Evolutionary conservation across 2,888 invertebrate genomes (phyloP).

Genomic region (Nezara viridula): DNA sequence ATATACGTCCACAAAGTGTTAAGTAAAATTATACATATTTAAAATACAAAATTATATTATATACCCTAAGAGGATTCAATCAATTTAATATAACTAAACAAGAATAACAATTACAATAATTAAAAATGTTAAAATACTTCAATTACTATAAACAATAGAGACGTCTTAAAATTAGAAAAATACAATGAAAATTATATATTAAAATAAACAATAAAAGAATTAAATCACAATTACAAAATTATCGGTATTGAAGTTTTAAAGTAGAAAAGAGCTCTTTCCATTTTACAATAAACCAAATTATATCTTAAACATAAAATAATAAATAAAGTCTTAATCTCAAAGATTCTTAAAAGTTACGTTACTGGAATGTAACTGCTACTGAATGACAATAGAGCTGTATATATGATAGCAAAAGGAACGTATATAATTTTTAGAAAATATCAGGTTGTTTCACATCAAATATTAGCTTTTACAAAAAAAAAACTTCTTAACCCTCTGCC

Average conservation of each 20-base stretch:
- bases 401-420: background rate
- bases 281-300: background rate
- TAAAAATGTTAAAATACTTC: background rate
- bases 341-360: background rate
- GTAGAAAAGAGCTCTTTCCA: background rate
- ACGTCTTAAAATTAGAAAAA: background rate
- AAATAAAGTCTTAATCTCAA: background rate
- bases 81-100: background rate
- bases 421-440: background rate
- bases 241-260: background rate
- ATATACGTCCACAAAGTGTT: background rate
- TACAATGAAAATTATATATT: background rate
- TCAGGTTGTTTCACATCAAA: background rate
- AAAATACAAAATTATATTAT: background rate
- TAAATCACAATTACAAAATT: constrained; percentile 8
- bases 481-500: background rate
- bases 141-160: background rate
- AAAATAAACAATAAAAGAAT: constrained; percentile 4
- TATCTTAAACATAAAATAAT: too few relatives aligned
- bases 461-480: background rate
- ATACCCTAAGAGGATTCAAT: background rate
- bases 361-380: background rate
- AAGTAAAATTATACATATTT: background rate
- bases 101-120: background rate
- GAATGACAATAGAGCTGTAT: background rate